These are phyloP conservation scores for Petrocephalus zakoni DNA, from an alignment of 2,113 vertebrate genomes.

Conservation along the genomic window DNA sequence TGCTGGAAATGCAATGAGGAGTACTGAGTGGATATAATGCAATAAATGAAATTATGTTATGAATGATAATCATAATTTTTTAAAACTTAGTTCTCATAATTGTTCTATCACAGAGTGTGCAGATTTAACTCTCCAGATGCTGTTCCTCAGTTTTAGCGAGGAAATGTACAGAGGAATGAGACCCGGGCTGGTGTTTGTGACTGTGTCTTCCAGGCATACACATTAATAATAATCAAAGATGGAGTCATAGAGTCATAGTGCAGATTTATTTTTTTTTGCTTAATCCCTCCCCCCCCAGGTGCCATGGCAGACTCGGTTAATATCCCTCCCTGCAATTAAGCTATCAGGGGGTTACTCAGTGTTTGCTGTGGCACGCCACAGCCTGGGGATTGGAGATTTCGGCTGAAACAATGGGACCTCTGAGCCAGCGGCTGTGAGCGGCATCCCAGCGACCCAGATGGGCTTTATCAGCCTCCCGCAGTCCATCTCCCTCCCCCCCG, in stretches of 20 bases:
- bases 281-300: neutral
- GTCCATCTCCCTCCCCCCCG: slow-evolving; percentile 2
- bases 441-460: neutral
- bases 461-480: neutral
- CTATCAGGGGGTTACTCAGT: neutral
- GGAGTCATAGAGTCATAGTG: neutral
- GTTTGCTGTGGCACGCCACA: neutral
- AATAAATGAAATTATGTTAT: neutral
- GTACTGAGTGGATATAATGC: neutral
- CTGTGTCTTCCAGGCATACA: neutral
- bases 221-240: neutral
- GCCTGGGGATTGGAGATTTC: neutral
- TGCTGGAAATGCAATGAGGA: neutral
- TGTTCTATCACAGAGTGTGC: neutral
- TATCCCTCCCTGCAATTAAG: neutral
- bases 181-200: neutral
- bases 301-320: neutral
- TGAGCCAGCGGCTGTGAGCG: neutral
- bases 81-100: neutral
- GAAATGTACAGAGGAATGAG: neutral
- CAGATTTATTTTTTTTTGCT: neutral
- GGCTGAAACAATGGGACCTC: slow-evolving; percentile 1
- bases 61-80: neutral
- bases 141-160: neutral
- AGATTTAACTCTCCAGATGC: neutral